These are phyloP conservation scores for Palythoa caribaeorum DNA, from an alignment of 92 coral and sea anemone species.

Conservation along the genomic window DNA sequence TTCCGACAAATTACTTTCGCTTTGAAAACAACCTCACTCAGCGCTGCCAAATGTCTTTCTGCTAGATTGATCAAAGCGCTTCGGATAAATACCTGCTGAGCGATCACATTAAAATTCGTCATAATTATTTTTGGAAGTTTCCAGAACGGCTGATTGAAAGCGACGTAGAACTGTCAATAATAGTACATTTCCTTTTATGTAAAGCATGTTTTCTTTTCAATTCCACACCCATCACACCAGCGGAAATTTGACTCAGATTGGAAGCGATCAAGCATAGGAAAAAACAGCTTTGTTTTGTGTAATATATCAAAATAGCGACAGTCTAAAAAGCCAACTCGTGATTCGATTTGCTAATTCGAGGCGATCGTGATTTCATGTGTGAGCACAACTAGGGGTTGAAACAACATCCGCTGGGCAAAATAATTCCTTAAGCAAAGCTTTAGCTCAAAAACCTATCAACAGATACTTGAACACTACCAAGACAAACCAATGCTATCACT, in stretches of 20 bases:
- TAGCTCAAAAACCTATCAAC: not conserved
- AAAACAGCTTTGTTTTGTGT: not conserved
- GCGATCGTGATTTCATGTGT: conserved; percentile 8
- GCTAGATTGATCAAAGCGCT: conserved; percentile 1
- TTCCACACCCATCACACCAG: conserved; percentile 15
- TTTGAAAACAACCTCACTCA: not conserved
- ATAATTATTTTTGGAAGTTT: conserved; percentile 9
- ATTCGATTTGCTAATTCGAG: conserved; percentile 20
- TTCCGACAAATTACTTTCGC: not conserved
- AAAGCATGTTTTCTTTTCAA: not conserved
- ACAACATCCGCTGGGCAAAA: not conserved
- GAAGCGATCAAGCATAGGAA: not conserved
- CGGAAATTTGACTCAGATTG: not conserved
- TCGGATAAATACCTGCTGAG: conserved; percentile 10
- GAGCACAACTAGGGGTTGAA: conserved; percentile 2
- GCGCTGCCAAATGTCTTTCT: not conserved
- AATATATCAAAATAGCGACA: not conserved
- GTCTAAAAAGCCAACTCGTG: not conserved
- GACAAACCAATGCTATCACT: not conserved
- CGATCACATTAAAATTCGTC: conserved; percentile 18
- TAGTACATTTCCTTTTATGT: conserved; percentile 39
- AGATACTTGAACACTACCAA: not conserved
- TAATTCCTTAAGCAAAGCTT: not conserved
- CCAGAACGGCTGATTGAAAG: not conserved
- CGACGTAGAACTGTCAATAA: not conserved